Base-by-base conservation (phyloP, 2,797 vertebrate genomes). In the Acomys russatus region DNA sequence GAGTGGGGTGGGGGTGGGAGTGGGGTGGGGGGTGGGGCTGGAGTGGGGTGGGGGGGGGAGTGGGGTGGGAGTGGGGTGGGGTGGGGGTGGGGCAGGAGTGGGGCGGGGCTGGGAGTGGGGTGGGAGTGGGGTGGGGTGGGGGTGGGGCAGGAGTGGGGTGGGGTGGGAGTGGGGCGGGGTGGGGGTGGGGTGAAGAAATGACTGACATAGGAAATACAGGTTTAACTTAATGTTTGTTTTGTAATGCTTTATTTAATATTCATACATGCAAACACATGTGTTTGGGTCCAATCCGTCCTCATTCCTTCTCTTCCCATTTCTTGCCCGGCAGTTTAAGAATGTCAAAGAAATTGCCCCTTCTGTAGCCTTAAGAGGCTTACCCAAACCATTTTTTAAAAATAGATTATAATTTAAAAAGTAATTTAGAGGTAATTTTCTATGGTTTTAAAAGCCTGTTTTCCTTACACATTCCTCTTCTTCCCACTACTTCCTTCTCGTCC, bases 271-370 rank as follows among this genome's bases (percentile, higher is more conserved):
- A 9, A 2, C 64, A 54, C 23, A 54, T 70, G 64, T 68, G 44
- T 51, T 68, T 51, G 44, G 64, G 54, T 86, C 11, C 30, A n/a
- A 9, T 25, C 30, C 10, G 1, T 10, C 28, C 35, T 14, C 10
- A 12, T 33, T 70, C 44, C 17, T 66, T 84, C 20, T 25, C 6
- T 44, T 54, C 49, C 30, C 66, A 3, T 54, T 49, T 4, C 64
- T 54, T 25, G 44, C 18, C 49, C 9, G 33, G 63, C 9, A 18
- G 33, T 89, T 28, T 68, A 66, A 56, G 25, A 3, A 61, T 88
- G 84, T 92, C 80, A 91, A 92, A 92, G 59, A 96, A 95, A 92
- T 64, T 44, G 22, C 38, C 80, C 70, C 10, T 96, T 92, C 88
- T 80, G 64, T 88, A 70, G 17, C 66, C 56, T 82, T 82, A 76